Percentiles rank a stretch among this genome's conserved stretches.
These are phyloP conservation scores for Aricia agestis DNA, from an alignment of 1,140 invertebrate species.

Conservation along the genomic window DNA sequence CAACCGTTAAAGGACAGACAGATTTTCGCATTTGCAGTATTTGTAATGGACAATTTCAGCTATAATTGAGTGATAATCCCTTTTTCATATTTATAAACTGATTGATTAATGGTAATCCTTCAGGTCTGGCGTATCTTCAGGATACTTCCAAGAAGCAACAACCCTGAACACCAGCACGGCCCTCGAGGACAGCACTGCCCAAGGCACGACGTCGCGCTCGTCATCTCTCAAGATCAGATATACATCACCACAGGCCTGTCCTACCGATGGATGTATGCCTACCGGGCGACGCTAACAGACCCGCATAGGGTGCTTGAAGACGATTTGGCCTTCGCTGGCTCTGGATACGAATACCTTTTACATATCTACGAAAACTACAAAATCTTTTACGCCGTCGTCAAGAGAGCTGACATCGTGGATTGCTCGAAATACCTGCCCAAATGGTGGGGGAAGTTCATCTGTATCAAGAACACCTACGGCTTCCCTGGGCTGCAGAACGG, in stretches of 20 bases:
- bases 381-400: conserved; percentile 29
- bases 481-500: conserved; percentile 40
- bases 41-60: too few relatives aligned
- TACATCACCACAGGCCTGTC: conserved; percentile 33
- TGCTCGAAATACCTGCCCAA: conserved; percentile 51
- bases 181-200: conserved; percentile 34
- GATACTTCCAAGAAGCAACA: conserved; percentile 41
- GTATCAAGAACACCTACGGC: conserved; percentile 34
- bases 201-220: conserved; percentile 44
- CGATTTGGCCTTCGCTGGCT: conserved; percentile 32
- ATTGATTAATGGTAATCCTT: too few relatives aligned
- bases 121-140: conserved; percentile 40
- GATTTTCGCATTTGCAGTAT: too few relatives aligned
- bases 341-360: conserved; percentile 38
- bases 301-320: conserved; percentile 21
- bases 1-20: too few relatives aligned
- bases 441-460: conserved; percentile 62
- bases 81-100: too few relatives aligned
- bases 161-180: conserved; percentile 51
- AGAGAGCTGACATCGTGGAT: conserved; percentile 33
- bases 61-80: too few relatives aligned
- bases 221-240: conserved; percentile 46
- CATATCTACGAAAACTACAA: conserved; percentile 50
- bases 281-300: conserved; percentile 20
- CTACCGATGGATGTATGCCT: conserved; percentile 32